Percentiles rank a stretch among this genome's conserved stretches.
Evolutionary conservation across 2,113 vertebrate species (phyloP).

Genomic region (Cricetomys ansorgei): DNA sequence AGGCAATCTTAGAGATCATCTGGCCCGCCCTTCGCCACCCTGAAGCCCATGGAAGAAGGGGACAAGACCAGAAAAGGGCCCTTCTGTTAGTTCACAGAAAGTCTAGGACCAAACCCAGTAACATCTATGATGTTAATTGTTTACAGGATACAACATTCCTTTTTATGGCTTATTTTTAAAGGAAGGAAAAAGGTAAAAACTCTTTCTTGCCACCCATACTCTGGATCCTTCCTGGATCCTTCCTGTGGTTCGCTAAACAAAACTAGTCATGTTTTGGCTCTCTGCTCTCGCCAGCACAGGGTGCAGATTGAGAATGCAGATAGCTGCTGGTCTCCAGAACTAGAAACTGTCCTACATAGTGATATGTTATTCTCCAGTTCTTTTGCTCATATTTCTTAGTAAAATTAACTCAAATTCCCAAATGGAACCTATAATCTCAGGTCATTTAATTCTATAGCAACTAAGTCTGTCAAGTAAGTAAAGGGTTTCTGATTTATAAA

Average conservation of each 20-base stretch:
- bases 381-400: conserved; percentile 13
- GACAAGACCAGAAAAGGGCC: background rate
- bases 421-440: background rate
- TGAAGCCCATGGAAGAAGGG: background rate
- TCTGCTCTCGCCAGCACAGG: background rate
- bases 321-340: background rate
- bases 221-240: background rate
- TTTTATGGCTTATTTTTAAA: background rate
- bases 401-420: conserved; percentile 14
- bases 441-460: background rate
- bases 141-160: background rate
- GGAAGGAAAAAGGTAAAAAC: background rate
- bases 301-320: background rate
- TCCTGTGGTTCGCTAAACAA: conserved; percentile 11
- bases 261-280: background rate
- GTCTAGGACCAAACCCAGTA: background rate
- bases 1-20: conserved; percentile 56
- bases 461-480: background rate
- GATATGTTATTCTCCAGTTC: background rate
- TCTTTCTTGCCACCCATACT: background rate
- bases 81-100: background rate
- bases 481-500: background rate
- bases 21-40: background rate
- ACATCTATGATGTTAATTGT: background rate
- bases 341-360: background rate